phyloP scores from a whole-genome alignment of 2,888 invertebrate genomes.

The Phalera bucephala region DNA sequence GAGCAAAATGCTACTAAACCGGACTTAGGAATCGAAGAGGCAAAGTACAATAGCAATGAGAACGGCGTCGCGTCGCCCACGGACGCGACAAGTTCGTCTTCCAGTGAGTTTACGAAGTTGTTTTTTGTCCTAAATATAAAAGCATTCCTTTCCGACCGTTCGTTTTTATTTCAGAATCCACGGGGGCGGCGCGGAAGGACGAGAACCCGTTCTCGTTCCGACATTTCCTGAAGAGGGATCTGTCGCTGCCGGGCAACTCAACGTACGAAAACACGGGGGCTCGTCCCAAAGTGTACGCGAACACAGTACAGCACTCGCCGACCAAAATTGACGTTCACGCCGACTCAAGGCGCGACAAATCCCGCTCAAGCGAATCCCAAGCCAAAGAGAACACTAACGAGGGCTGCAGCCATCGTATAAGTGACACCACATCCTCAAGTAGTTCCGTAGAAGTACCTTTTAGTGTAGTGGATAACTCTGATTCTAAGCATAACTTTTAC shows the following conservation, averaged over 20 bases:
- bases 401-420: conserved; percentile 50
- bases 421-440: conserved; percentile 70
- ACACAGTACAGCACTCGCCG: conserved; percentile 76
- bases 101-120: conserved; percentile 74
- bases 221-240: conserved; percentile 89
- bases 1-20: conserved; percentile 68
- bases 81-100: conserved; percentile 68
- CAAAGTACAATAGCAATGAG: conserved; percentile 70
- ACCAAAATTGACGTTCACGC: conserved; percentile 62
- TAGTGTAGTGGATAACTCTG: conserved; percentile 75
- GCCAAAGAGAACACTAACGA: conserved; percentile 66
- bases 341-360: conserved; percentile 61
- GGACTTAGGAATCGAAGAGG: conserved; percentile 77
- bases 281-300: conserved; percentile 87
- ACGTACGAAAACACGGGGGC: conserved; percentile 89
- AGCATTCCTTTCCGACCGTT: conserved; percentile 47
- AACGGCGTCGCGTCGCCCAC: conserved; percentile 59
- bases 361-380: conserved; percentile 55
- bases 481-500: conserved; percentile 77
- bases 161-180: conserved; percentile 65
- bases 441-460: conserved; percentile 75
- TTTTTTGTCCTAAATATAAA: conserved; percentile 77
- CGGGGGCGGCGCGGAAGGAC: conserved; percentile 81
- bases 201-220: conserved; percentile 93
- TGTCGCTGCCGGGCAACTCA: conserved; percentile 75